A percentile compares a stretch with the other conserved stretches of the same genome.
Conservation (phyloP, 2,888 invertebrate species). For the Torymus texanus region DNA sequence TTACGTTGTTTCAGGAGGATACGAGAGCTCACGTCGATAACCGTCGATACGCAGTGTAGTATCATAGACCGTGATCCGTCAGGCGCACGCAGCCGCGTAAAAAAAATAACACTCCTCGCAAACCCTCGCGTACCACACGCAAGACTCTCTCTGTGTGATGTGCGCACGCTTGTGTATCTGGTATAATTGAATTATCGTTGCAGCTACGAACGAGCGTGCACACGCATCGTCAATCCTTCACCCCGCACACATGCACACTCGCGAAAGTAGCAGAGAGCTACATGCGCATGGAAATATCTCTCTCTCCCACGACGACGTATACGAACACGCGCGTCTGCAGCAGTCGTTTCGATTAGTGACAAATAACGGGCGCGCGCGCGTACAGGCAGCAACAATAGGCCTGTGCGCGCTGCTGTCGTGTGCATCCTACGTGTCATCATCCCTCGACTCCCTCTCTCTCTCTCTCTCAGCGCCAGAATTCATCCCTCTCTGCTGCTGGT, state of each 20-base stretch:
- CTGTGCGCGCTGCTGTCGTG: conserved; percentile 36
- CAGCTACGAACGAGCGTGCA: too few species aligned
- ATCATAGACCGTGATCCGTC: too few species aligned
- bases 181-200: conserved; percentile 39
- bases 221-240: too few species aligned
- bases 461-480: not conserved
- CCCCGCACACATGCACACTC: not conserved
- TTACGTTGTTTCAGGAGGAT: too few species aligned
- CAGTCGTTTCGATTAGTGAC: conserved; percentile 55
- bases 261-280: not conserved
- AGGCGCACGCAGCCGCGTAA: too few species aligned
- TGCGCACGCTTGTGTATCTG: not conserved
- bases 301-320: too few species aligned
- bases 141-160: too few species aligned
- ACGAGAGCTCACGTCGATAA: too few species aligned
- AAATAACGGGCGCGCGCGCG: conserved; percentile 37
- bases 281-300: too few species aligned
- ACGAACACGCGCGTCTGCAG: conserved; percentile 16
- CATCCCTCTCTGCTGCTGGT: conserved; percentile 22
- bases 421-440: conserved; percentile 46
- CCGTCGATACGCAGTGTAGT: too few species aligned
- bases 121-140: too few species aligned
- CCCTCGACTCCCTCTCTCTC: conserved; percentile 10
- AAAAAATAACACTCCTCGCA: too few species aligned
- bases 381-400: conserved; percentile 40